Base-by-base conservation (phyloP, 2,113 vertebrate species). In the Centropus bengalensis region DNA sequence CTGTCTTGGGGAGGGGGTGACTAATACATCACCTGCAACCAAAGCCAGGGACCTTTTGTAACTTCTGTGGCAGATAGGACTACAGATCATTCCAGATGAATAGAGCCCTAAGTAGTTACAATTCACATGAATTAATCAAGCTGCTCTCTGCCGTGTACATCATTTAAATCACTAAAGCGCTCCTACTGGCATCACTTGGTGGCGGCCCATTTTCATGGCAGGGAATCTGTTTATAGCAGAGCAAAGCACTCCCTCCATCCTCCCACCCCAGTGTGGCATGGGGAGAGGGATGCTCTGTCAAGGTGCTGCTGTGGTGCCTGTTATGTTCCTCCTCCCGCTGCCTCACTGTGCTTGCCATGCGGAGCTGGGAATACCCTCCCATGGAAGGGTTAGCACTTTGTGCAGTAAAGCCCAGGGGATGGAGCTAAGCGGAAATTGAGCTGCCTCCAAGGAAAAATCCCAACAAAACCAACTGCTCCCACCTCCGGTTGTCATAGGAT, bases 81-180 rank as follows among this genome's bases (percentile, higher is more conserved):
- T 74, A 58, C 59, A 89, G 93, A 95, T 95, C 95, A 75, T 74
- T 90, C 86, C 73, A 77, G 95, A 93, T 91, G 92, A 96, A 94
- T 58, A 94, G 84, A 94, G 76, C 73, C 79, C 70, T 70, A 63
- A 93, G 91, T 66, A 89, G 90, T 90, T 92, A 59, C 88, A 73
- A 80, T 84, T 76, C 55, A 4, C 26, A 69, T 6, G 91, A 95
- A 93, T 94, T 95, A 96, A 97, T 96, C 96, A 92, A 91, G 96
- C 90, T 94, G 90, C 52, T 96, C 73, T 71, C 92, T 91, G 33
- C 45, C 32, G 21, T n/a, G 84, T 82, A 70, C 76, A 77, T 89
- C 54, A 94, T 88, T 96, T 92, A 93, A 97, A 91, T 93, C 93
- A 74, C 93, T 82, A 42, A 88, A 93, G 90, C 6, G 8, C 64